Evolutionary conservation across 2,113 vertebrate genomes (phyloP).

Genomic region (Engystomops pustulosus): DNA sequence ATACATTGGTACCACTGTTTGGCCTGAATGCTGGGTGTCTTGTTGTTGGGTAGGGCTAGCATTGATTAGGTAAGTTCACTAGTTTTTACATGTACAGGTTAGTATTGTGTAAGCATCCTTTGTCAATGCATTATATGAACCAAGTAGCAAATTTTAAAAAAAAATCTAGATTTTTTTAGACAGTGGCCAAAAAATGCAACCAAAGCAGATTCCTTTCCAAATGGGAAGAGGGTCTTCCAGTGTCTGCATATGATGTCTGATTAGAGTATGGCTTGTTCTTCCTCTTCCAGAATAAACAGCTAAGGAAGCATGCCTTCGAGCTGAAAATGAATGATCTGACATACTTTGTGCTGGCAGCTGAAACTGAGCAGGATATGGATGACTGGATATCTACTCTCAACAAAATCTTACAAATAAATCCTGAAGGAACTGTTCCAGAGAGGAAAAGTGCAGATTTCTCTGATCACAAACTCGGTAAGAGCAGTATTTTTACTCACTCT

Average conservation of each 20-base stretch:
- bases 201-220: background rate
- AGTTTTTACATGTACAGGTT: too few relatives aligned
- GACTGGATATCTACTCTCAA: slow-evolving; percentile 96
- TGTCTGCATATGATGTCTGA: slow-evolving; percentile 8
- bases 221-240: background rate
- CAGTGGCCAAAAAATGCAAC: background rate
- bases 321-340: slow-evolving; percentile 98
- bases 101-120: too few relatives aligned
- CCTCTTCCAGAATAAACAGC: slow-evolving; percentile 81
- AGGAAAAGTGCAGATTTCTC: slow-evolving; percentile 90
- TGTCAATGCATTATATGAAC: too few relatives aligned
- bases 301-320: slow-evolving; percentile 96
- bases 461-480: slow-evolving; percentile 87
- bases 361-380: slow-evolving; percentile 97
- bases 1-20: too few relatives aligned
- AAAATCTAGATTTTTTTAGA: background rate
- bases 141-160: background rate
- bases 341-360: slow-evolving; percentile 97
- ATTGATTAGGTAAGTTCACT: too few relatives aligned
- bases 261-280: slow-evolving; percentile 28
- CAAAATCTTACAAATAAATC: slow-evolving; percentile 94
- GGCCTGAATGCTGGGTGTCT: too few relatives aligned
- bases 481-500: background rate
- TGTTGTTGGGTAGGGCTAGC: too few relatives aligned
- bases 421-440: slow-evolving; percentile 83